phyloP scores from a whole-genome alignment of 35 echinoderm and acorn worm genomes.

The Lytechinus pictus region DNA sequence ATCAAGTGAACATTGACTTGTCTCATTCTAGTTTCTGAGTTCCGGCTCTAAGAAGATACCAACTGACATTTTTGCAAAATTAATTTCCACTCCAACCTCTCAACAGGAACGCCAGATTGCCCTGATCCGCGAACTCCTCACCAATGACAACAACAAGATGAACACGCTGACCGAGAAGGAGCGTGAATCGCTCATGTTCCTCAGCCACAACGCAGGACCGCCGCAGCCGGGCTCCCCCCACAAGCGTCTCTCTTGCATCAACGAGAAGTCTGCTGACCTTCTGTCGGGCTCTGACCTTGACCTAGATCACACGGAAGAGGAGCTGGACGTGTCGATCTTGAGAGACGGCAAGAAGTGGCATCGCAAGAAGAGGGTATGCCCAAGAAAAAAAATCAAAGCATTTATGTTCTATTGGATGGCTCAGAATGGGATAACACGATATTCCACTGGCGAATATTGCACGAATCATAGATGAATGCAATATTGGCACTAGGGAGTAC shows the following conservation, averaged over 20 bases:
- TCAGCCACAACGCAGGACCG: conserved; percentile 64
- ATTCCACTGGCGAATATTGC: too few relatives aligned
- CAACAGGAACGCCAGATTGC: conserved; percentile 80
- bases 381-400: too few relatives aligned
- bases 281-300: conserved; percentile 87
- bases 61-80: too few relatives aligned
- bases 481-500: too few relatives aligned
- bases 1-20: too few relatives aligned
- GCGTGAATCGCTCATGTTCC: conserved; percentile 83
- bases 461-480: too few relatives aligned
- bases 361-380: conserved; percentile 59
- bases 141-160: conserved; percentile 77
- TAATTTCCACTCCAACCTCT: too few relatives aligned
- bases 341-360: conserved; percentile 90
- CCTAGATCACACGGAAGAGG: conserved; percentile 94
- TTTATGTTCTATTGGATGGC: too few relatives aligned
- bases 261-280: conserved; percentile 88
- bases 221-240: conserved; percentile 55
- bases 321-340: conserved; percentile 88
- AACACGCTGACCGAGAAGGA: conserved; percentile 88
- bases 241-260: conserved; percentile 84
- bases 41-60: too few relatives aligned
- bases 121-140: conserved; percentile 91
- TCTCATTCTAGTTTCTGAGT: too few relatives aligned
- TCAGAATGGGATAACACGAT: too few relatives aligned